phyloP scores from a whole-genome alignment of 2,888 invertebrate species.

The Gisinianus flammeolus region DNA sequence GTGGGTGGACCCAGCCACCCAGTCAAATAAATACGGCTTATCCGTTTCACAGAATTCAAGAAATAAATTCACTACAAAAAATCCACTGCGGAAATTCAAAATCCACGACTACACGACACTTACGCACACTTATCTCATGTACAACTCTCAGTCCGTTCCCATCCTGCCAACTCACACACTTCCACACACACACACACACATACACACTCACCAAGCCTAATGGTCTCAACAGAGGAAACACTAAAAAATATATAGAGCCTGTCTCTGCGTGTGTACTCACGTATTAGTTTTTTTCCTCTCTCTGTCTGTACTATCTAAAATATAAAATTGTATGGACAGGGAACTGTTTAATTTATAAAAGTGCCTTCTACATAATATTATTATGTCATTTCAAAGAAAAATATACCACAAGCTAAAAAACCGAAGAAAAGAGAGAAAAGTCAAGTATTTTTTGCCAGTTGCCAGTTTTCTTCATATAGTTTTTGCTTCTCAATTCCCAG shows the following conservation, averaged over 20 bases:
- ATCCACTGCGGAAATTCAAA: conserved; percentile 37
- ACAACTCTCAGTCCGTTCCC: not conserved
- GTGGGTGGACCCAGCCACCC: conserved; percentile 19
- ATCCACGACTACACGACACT: conserved; percentile 23
- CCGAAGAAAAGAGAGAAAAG: too few species aligned
- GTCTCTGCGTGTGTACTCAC: not conserved
- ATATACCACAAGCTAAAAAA: too few species aligned
- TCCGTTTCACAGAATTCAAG: conserved; percentile 28
- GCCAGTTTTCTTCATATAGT: too few species aligned
- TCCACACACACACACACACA: not conserved
- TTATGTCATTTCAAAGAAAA: too few species aligned
- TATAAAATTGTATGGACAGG: not conserved
- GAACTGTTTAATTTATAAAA: not conserved
- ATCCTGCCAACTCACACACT: not conserved
- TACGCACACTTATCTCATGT: conserved; percentile 7
- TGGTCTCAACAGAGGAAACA: not conserved
- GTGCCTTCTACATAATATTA: too few species aligned
- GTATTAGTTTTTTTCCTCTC: not conserved
- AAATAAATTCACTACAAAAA: conserved; percentile 39
- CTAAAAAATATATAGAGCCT: not conserved
- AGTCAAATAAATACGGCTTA: conserved; percentile 41
- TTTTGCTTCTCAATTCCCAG: too few species aligned
- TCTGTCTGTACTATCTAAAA: not conserved
- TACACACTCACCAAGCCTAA: not conserved
- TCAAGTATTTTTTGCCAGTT: too few species aligned